phyloP scores from a whole-genome alignment of 2,113 vertebrate species.

The Bolborhynchus lineola region DNA sequence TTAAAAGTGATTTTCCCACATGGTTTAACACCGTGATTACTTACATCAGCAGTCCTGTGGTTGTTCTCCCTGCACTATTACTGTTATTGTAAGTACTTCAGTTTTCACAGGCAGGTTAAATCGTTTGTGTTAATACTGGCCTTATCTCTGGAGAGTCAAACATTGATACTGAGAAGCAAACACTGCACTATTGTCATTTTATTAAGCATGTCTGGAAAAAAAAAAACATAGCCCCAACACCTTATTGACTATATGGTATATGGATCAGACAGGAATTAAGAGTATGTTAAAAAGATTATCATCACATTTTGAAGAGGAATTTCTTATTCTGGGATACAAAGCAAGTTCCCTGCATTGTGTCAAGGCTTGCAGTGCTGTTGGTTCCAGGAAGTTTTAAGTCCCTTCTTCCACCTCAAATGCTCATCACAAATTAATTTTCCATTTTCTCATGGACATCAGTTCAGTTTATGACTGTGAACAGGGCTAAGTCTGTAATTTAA shows the following conservation, averaged over 20 bases:
- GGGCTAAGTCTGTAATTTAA: neutral
- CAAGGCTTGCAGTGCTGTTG: neutral
- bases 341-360: neutral
- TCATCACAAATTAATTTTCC: neutral
- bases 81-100: constrained; percentile 88
- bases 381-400: neutral
- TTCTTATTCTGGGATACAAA: neutral
- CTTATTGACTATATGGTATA: neutral
- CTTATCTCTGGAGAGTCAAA: neutral
- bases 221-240: neutral
- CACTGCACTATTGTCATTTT: neutral
- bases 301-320: neutral
- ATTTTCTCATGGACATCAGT: neutral
- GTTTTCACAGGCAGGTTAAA: neutral
- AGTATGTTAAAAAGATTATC: neutral
- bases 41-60: constrained; percentile 93
- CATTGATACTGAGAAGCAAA: neutral
- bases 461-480: neutral
- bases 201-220: neutral
- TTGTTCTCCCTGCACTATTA: constrained; percentile 88
- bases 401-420: neutral
- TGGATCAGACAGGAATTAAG: neutral
- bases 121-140: neutral
- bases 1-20: constrained; percentile 84
- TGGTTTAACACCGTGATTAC: constrained; percentile 89